phyloP scores from a whole-genome alignment of 2,888 invertebrate species.

The Cyrtodaria siliqua region DNA sequence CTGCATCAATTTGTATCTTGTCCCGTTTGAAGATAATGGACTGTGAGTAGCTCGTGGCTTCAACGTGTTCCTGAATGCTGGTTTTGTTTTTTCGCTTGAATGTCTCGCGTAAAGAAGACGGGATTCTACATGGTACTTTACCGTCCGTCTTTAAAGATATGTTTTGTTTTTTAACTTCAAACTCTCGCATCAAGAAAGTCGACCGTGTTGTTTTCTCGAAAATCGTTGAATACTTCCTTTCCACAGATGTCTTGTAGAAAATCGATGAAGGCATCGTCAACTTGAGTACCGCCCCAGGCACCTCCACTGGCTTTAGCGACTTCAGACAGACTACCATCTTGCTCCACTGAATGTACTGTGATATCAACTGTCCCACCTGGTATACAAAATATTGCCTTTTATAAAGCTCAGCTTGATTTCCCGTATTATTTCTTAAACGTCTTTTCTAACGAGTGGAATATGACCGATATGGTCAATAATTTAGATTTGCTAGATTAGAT shows the following conservation, averaged over 20 bases:
- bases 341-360: conserved; percentile 42
- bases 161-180: conserved; percentile 49
- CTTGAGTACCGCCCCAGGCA: conserved; percentile 56
- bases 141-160: conserved; percentile 15
- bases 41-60: conserved; percentile 17
- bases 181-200: conserved; percentile 50
- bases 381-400: conserved; percentile 2
- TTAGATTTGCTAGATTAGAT: too few relatives aligned
- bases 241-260: conserved; percentile 38
- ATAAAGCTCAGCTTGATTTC: too few relatives aligned
- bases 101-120: conserved; percentile 17
- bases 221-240: conserved; percentile 19
- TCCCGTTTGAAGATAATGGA: conserved; percentile 24
- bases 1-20: conserved; percentile 31
- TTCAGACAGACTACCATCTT: conserved; percentile 41
- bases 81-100: conserved; percentile 18
- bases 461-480: too few relatives aligned
- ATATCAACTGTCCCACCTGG: conserved; percentile 57
- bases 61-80: conserved; percentile 14
- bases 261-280: conserved; percentile 38
- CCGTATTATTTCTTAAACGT: too few relatives aligned
- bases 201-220: conserved; percentile 20
- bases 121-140: conserved; percentile 40
- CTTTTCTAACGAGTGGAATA: too few relatives aligned
- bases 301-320: conserved; percentile 53